A percentile compares a stretch with the other conserved stretches of the same genome.
Conservation (phyloP, 2,888 invertebrate genomes). For the Acanthopleura granulata region DNA sequence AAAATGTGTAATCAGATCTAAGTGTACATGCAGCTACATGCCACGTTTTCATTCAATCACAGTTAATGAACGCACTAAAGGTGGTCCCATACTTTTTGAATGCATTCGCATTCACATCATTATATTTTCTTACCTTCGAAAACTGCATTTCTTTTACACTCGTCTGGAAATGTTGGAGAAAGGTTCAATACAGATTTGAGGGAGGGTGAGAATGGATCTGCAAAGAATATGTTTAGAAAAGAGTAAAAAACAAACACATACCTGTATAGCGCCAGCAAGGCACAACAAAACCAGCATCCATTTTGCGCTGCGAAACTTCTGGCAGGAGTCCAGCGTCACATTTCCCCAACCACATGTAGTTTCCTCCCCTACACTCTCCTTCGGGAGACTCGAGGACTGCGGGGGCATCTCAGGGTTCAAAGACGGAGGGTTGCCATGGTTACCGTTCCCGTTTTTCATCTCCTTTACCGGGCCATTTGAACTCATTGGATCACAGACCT, state of each 20-base stretch:
- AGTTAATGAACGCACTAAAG: too few relatives aligned
- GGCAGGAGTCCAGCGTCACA: constrained; percentile 77
- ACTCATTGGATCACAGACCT: not conserved
- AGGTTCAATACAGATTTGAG: too few relatives aligned
- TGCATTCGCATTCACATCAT: too few relatives aligned
- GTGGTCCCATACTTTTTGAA: too few relatives aligned
- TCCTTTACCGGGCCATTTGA: not conserved
- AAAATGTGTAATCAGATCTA: too few relatives aligned
- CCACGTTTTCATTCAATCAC: too few relatives aligned
- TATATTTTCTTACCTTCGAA: too few relatives aligned
- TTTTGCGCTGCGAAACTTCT: constrained; percentile 80
- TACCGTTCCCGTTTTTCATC: not conserved
- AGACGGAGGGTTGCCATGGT: not conserved
- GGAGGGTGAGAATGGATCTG: too few relatives aligned
- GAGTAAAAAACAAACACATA: constrained; percentile 30
- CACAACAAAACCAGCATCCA: constrained; percentile 87
- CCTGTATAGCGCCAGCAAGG: constrained; percentile 83
- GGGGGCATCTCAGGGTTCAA: not conserved
- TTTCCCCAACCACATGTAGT: constrained; percentile 78
- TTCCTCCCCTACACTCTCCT: constrained; percentile 35
- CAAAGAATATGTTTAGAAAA: too few relatives aligned
- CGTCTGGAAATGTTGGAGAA: too few relatives aligned
- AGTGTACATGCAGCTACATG: too few relatives aligned
- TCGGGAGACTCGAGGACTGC: not conserved
- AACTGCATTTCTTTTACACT: too few relatives aligned